phyloP scores from a whole-genome alignment of 2,113 vertebrate species.

The Serilophus lunatus region DNA sequence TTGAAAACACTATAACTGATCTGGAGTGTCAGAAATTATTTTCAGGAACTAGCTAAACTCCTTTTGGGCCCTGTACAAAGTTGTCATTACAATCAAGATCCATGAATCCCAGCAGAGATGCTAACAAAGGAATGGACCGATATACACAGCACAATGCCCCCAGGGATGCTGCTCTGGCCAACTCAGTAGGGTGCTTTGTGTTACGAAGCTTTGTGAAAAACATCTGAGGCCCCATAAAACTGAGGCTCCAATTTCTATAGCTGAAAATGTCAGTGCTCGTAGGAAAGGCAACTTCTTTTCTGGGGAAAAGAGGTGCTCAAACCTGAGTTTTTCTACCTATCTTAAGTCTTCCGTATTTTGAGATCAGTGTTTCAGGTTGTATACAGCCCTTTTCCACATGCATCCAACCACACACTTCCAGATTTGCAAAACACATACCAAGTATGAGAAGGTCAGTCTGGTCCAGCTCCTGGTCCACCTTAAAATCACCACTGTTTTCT shows the following conservation, averaged over 20 bases:
- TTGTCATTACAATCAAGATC: not conserved
- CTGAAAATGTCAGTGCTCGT: not conserved
- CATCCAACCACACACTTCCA: not conserved
- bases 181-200: not conserved
- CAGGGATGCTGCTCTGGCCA: too few species aligned
- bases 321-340: rapidly evolving
- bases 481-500: not conserved
- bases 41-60: not conserved
- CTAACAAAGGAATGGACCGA: not conserved
- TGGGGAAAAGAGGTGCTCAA: not conserved
- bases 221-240: not conserved
- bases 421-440: not conserved
- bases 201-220: not conserved
- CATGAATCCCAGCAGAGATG: not conserved
- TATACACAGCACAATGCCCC: not conserved
- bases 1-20: not conserved
- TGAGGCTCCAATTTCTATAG: not conserved
- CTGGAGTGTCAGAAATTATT: too few species aligned
- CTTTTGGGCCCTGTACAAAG: not conserved
- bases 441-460: not conserved
- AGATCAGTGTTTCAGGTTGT: not conserved
- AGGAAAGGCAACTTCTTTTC: not conserved
- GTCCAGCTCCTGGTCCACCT: not conserved
- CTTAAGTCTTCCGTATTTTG: not conserved
- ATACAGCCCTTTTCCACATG: not conserved